Percentiles rank a stretch among this genome's conserved stretches.
Conservation (phyloP, 1,140 invertebrate genomes). For the Linepithema humile region DNA sequence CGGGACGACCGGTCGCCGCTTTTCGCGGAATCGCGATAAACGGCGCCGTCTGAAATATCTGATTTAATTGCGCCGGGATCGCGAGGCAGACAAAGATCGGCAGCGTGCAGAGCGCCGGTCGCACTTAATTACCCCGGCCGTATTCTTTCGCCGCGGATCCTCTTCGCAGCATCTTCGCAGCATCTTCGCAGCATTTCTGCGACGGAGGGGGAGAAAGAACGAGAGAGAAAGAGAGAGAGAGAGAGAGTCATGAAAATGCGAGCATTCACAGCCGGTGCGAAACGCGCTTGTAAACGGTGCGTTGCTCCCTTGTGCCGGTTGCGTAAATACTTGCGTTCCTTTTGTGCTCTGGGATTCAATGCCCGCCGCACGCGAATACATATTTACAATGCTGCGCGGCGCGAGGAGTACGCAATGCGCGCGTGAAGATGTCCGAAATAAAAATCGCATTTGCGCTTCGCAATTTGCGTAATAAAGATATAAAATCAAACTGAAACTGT, state of each 20-base stretch:
- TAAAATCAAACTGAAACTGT: no score
- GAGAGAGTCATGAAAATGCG: constrained; percentile 50
- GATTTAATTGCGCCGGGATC: constrained; percentile 82
- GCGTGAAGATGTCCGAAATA: constrained; percentile 44
- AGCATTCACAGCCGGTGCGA: constrained; percentile 14
- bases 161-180: constrained; percentile 4
- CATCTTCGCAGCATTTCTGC: background rate
- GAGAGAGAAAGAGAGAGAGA: no score
- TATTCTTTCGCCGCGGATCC: constrained; percentile 14
- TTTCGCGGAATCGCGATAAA: constrained; percentile 76
- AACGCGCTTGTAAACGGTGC: constrained; percentile 42
- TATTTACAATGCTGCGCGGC: constrained; percentile 50
- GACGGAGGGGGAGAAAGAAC: no score
- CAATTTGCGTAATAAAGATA: background rate
- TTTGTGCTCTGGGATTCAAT: constrained; percentile 32
- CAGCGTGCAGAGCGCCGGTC: constrained; percentile 30
- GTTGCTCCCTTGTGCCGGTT: constrained; percentile 53
- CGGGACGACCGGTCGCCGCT: constrained; percentile 58
- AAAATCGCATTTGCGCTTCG: constrained; percentile 10
- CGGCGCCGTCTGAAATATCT: constrained; percentile 80
- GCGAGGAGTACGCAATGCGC: constrained; percentile 9
- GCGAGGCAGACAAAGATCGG: constrained; percentile 80
- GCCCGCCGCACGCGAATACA: constrained; percentile 16
- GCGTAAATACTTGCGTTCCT: constrained; percentile 47
- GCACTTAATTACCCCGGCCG: constrained; percentile 58